These are phyloP conservation scores for Ailurus styani DNA, from an alignment of 2,113 vertebrate species.

Conservation along the genomic window DNA sequence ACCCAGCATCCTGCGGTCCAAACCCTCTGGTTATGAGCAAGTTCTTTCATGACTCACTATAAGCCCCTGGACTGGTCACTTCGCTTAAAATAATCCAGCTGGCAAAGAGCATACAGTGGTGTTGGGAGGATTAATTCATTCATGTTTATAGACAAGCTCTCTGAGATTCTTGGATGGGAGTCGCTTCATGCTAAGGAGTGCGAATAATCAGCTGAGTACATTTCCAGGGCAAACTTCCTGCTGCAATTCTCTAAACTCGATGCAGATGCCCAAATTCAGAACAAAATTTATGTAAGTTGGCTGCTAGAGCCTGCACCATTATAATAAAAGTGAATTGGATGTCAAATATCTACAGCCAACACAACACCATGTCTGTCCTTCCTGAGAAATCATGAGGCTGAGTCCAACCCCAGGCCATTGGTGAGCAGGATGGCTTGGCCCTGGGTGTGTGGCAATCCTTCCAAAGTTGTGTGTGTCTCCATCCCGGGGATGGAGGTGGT, in stretches of 20 bases:
- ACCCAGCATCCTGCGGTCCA: not conserved
- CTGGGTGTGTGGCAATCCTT: not conserved
- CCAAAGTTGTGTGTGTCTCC: not conserved
- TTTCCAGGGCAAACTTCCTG: constrained; percentile 66
- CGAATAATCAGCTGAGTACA: constrained; percentile 34
- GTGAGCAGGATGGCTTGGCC: not conserved
- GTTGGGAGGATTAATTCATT: constrained; percentile 56
- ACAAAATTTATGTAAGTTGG: constrained; percentile 63
- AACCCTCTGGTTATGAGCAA: not conserved
- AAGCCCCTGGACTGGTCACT: constrained; percentile 39
- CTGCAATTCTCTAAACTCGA: constrained; percentile 50
- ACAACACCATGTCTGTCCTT: not conserved
- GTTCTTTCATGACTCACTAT: constrained; percentile 44
- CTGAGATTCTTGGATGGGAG: constrained; percentile 49
- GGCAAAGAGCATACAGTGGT: constrained; percentile 19
- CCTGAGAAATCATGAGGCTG: not conserved
- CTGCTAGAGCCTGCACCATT: not conserved
- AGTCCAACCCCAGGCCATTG: not conserved
- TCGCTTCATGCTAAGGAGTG: constrained; percentile 14
- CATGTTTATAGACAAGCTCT: constrained; percentile 55
- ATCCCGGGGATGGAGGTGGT: not conserved
- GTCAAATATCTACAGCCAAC: constrained; percentile 29
- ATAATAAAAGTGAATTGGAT: constrained; percentile 61
- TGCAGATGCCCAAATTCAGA: constrained; percentile 60
- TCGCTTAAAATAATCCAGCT: constrained; percentile 55